Evolutionary conservation across 2,113 vertebrate species (phyloP), one percentile per base, ranked within the genome.

Genomic region (Pteronura brasiliensis): DNA sequence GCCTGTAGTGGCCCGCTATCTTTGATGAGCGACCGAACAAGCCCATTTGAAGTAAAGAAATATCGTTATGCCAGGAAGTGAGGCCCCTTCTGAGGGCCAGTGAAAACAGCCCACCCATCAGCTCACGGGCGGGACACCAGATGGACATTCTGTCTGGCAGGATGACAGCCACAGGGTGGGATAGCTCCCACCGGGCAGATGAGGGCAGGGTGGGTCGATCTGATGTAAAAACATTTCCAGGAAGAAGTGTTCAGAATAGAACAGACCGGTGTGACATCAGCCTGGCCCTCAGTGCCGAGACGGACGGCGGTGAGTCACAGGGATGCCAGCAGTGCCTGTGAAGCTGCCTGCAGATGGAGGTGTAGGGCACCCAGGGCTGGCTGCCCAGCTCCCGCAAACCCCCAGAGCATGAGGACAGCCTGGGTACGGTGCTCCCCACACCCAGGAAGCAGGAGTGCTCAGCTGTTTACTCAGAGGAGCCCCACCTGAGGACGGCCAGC

Each of bases 161-260:
- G 83, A 63, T 80, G 52, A 79, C 52, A 82, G 93, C 92, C 82
- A 18, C 0, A 6, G 82, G 21, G 4, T 47, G 27, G 61, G 29
- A 61, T 55, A 34, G 34, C 49, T 47, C 36, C 92, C 72, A 47
- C 81, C 67, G 65, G 72, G 76, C 89, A 92, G 67, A 74, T n/a
- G 77, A 92, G 31, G 79, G 29, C 34, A 86, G 82, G 65, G 82
- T 85, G 81, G 89, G 52, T 82, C 92, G 84, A 87, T 47, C 1
- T 27, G n/a, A 80, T 77, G 4, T 65, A 76, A 89, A 89, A 92
- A 34, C 57, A 57, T 84, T 84, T 96, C 71, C 92, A n/a, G 95
- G 92, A 97, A 93, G 47, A 88, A 81, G 65, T 86, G 44, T 89
- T 82, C 25, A 69, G 84, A 86, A 59, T 80, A 95, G 86, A 83